Evolutionary conservation across 2,113 vertebrate species (phyloP).

Genomic region (Channa argus): DNA sequence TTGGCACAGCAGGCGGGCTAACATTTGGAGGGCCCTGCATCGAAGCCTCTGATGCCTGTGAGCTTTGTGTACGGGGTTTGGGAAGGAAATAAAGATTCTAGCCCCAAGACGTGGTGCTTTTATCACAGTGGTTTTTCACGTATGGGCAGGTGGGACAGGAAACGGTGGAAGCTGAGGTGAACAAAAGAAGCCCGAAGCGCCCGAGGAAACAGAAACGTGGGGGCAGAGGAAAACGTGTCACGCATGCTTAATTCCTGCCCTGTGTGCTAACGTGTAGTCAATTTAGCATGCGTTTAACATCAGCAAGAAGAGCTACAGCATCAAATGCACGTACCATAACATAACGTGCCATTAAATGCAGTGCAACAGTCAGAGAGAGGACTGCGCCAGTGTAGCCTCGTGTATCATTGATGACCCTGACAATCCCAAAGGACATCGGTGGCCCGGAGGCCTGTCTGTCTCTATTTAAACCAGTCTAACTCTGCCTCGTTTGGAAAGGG

Average conservation of each 20-base stretch:
- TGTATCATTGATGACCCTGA: constrained; percentile 55
- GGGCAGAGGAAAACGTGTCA: constrained; percentile 18
- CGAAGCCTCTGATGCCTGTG: constrained; percentile 38
- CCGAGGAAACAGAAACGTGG: constrained; percentile 1
- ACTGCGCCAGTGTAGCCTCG: constrained; percentile 1
- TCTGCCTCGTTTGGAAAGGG: constrained; percentile 37
- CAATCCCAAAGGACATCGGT: constrained; percentile 59
- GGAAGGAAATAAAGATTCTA: constrained; percentile 23
- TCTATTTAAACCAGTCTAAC: constrained; percentile 61
- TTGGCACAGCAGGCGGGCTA: constrained; percentile 54
- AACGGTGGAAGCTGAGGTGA: constrained; percentile 1
- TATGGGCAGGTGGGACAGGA: constrained; percentile 1
- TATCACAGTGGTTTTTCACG: neutral
- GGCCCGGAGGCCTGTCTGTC: constrained; percentile 62
- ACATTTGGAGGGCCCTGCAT: constrained; percentile 52
- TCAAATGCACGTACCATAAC: neutral
- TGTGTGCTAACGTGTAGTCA: constrained; percentile 24
- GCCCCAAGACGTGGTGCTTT: constrained; percentile 26
- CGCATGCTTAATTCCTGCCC: constrained; percentile 21
- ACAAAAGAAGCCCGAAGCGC: neutral
- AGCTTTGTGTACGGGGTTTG: constrained; percentile 46
- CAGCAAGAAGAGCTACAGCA: constrained; percentile 1
- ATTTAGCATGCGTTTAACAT: constrained; percentile 37
- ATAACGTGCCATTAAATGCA: neutral
- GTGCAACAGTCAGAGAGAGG: constrained; percentile 8